Evolutionary conservation across 2,113 vertebrate species (phyloP).

Genomic region (Pantherophis guttatus): DNA sequence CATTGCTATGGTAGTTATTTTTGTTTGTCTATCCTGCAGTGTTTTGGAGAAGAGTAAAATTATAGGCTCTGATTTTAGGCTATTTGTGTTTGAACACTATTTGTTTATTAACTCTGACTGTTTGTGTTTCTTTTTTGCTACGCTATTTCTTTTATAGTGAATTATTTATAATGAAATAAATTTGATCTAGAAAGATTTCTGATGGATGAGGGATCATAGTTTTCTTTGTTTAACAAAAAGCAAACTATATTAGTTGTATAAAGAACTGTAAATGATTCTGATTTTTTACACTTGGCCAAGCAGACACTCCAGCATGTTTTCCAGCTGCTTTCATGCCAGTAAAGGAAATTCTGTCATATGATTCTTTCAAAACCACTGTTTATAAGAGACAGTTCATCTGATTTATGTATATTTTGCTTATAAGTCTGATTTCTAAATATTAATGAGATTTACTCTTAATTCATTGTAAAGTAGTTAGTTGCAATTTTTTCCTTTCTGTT

Average conservation of each 20-base stretch:
- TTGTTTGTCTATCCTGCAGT: background rate
- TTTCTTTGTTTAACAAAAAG: background rate
- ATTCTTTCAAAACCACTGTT: background rate
- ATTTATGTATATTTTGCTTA: background rate
- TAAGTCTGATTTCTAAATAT: background rate
- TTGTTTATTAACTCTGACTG: background rate
- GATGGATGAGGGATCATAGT: background rate
- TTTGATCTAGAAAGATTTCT: background rate
- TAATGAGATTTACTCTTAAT: background rate
- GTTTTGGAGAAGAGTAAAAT: background rate
- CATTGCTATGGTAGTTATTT: background rate
- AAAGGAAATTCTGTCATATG: background rate
- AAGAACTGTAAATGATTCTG: background rate
- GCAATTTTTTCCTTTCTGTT: slow-evolving; percentile 6
- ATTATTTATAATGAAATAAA: background rate
- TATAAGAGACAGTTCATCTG: background rate
- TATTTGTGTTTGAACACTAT: background rate
- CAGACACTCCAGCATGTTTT: background rate
- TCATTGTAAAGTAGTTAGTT: background rate
- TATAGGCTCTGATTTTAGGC: background rate
- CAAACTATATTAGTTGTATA: background rate
- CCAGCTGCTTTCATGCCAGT: background rate
- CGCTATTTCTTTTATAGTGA: background rate
- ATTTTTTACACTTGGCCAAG: background rate
- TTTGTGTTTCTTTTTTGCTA: background rate